These are phyloP conservation scores for Sebastiscus tertius DNA, from an alignment of 2,797 vertebrate species.

Conservation along the genomic window DNA sequence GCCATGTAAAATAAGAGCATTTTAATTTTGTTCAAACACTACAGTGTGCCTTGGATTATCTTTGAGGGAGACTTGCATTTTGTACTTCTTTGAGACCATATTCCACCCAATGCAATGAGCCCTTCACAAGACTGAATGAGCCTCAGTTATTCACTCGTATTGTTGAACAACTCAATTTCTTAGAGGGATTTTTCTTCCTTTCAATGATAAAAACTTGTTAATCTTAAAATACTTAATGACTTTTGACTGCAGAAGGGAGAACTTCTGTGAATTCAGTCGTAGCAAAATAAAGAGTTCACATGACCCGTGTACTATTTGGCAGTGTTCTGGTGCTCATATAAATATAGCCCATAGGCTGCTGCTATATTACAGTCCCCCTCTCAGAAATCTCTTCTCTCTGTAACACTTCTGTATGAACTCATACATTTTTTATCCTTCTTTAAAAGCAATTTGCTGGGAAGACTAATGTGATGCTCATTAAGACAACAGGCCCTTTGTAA, in stretches of 20 bases:
- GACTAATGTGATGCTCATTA: slow-evolving; percentile 26
- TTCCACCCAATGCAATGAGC: no score
- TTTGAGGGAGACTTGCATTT: no score
- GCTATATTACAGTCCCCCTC: slow-evolving; percentile 6
- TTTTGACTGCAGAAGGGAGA: neutral
- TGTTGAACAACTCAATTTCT: neutral
- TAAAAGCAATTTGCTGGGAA: slow-evolving; percentile 31
- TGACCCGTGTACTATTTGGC: neutral
- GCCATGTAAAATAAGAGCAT: no score
- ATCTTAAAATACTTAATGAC: neutral
- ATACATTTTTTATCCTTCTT: slow-evolving; percentile 3
- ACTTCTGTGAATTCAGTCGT: neutral
- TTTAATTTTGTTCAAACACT: no score
- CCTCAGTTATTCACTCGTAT: neutral
- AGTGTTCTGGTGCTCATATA: neutral
- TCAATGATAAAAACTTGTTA: neutral
- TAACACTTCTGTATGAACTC: neutral
- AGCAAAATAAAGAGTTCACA: neutral
- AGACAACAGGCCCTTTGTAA: neutral
- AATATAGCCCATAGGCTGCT: neutral
- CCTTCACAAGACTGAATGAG: no score
- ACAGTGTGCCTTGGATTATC: no score
- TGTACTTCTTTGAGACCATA: no score
- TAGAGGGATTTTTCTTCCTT: neutral
- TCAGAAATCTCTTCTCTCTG: neutral